Percentiles rank a stretch among this genome's conserved stretches.
Evolutionary conservation across 1,140 invertebrate genomes (phyloP).

Genomic region (Lucilia cuprina): DNA sequence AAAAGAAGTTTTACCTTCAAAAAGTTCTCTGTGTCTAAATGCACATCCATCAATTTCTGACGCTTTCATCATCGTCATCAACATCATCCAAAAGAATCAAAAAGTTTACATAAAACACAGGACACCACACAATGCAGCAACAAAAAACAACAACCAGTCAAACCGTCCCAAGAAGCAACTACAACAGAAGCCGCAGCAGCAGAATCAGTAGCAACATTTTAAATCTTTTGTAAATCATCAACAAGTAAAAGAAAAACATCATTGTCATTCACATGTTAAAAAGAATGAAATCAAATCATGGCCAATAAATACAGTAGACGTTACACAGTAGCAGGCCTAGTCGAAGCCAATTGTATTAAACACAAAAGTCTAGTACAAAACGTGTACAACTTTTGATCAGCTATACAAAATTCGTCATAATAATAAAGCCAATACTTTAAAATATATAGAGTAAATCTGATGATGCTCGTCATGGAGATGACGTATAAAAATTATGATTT

Average conservation of each 20-base stretch:
- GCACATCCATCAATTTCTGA: slow-evolving; percentile 62
- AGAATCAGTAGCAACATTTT: slow-evolving; percentile 23
- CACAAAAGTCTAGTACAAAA: too few species aligned
- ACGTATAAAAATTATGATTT: slow-evolving; percentile 24
- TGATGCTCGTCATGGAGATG: slow-evolving; percentile 17
- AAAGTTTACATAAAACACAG: slow-evolving; percentile 24
- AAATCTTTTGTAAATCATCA: slow-evolving; percentile 39
- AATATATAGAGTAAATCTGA: not conserved
- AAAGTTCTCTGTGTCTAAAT: slow-evolving; percentile 32
- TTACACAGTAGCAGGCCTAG: not conserved
- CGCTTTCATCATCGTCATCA: slow-evolving; percentile 57
- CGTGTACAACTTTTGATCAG: too few species aligned
- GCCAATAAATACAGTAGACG: not conserved
- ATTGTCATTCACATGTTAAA: slow-evolving; percentile 29
- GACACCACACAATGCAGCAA: slow-evolving; percentile 12
- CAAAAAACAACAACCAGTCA: too few species aligned
- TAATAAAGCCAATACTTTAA: not conserved
- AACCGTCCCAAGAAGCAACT: not conserved
- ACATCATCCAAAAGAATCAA: not conserved
- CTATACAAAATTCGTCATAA: not conserved
- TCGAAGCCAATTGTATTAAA: not conserved
- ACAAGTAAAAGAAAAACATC: not conserved
- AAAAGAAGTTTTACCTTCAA: not conserved
- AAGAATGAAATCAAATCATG: not conserved
- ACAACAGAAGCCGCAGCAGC: not conserved